Evolutionary conservation across 1,140 invertebrate genomes (phyloP).

Genomic region (Pseudomyrmex pallidus): DNA sequence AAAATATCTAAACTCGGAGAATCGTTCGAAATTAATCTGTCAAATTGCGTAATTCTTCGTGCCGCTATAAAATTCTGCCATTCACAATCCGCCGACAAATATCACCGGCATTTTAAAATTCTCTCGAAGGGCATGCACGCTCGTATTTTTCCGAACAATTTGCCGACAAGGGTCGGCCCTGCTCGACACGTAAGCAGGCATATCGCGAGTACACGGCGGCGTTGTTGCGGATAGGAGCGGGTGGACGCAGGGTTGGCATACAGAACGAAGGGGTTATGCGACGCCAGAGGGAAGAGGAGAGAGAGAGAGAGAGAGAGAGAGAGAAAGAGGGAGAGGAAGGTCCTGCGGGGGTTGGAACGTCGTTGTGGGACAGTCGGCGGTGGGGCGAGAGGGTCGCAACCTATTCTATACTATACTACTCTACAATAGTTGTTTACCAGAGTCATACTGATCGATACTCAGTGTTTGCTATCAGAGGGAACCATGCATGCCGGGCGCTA

Average conservation of each 20-base stretch:
- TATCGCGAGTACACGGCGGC: conserved; percentile 79
- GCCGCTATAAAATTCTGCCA: not conserved
- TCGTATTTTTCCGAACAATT: conserved; percentile 49
- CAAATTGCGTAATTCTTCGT: not conserved
- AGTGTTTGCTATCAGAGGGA: conserved; percentile 84
- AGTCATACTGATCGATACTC: conserved; percentile 85
- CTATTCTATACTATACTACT: conserved; percentile 81
- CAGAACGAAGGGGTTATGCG: conserved; percentile 71
- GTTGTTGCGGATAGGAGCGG: conserved; percentile 75
- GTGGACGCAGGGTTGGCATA: conserved; percentile 69
- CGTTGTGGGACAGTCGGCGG: conserved; percentile 71
- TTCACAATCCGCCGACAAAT: not conserved
- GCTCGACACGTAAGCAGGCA: conserved; percentile 79
- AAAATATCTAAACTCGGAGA: too few species aligned
- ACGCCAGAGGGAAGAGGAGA: conserved; percentile 8
- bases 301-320: conserved; percentile 60
- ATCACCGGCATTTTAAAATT: conserved; percentile 23
- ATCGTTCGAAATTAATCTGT: not conserved
- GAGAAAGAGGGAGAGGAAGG: conserved; percentile 2
- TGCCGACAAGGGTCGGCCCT: conserved; percentile 72
- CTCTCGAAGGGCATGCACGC: conserved; percentile 11
- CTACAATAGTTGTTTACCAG: conserved; percentile 85
- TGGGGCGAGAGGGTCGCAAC: conserved; percentile 69
- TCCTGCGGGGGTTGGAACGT: conserved; percentile 63
- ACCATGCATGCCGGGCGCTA: conserved; percentile 83